phyloP scores from a whole-genome alignment of 2,888 invertebrate species.

The Thecocarcelia acutangulata region DNA sequence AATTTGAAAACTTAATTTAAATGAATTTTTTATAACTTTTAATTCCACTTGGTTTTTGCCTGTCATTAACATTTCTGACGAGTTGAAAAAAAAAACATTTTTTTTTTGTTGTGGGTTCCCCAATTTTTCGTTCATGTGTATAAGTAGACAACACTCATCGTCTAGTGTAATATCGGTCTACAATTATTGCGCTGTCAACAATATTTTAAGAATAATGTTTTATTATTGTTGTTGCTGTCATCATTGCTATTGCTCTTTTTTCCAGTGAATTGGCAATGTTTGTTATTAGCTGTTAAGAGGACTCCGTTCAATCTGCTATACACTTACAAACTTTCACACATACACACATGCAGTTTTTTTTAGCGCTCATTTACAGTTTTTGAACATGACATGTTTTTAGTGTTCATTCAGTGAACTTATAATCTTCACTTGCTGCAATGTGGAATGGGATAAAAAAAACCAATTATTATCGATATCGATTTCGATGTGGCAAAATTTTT shows the following conservation, averaged over 20 bases:
- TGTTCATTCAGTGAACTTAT: constrained; percentile 22
- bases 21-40: constrained; percentile 24
- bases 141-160: neutral
- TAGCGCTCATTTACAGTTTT: constrained; percentile 9
- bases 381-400: constrained; percentile 38
- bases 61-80: constrained; percentile 5
- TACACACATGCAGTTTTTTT: neutral
- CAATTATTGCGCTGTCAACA: constrained; percentile 44
- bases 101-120: no score
- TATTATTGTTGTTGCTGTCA: constrained; percentile 40
- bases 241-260: constrained; percentile 55
- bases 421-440: neutral
- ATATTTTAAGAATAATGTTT: constrained; percentile 54
- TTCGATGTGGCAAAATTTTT: no score
- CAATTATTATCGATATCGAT: neutral
- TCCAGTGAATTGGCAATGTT: constrained; percentile 50
- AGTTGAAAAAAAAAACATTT: neutral
- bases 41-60: constrained; percentile 4
- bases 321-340: constrained; percentile 3
- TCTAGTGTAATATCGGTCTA: constrained; percentile 8
- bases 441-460: neutral
- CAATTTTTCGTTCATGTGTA: no score
- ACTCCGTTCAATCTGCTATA: constrained; percentile 15
- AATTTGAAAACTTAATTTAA: neutral
- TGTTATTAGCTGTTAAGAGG: constrained; percentile 65